phyloP scores from a whole-genome alignment of 2,888 invertebrate species.

The Polyommatus icarus region DNA sequence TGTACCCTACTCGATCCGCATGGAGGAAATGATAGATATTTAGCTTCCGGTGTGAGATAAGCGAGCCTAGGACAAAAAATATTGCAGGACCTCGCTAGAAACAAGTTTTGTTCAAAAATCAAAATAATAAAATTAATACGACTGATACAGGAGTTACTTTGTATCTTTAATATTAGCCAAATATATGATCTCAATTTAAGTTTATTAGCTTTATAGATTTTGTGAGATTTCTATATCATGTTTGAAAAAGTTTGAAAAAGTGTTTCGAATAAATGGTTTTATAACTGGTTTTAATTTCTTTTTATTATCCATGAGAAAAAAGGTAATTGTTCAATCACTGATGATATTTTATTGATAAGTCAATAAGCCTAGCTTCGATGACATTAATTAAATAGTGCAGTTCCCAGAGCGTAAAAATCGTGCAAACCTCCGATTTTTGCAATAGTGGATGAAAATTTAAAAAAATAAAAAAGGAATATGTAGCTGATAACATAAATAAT shows the following conservation, averaged over 20 bases:
- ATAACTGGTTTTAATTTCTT: background rate
- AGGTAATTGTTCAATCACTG: background rate
- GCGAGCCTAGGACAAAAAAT: background rate
- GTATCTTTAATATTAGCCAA: background rate
- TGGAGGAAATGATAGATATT: conserved; percentile 76
- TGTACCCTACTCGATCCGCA: conserved; percentile 83
- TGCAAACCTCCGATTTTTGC: too few species aligned
- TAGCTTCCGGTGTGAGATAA: conserved; percentile 42
- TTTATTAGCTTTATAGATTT: background rate
- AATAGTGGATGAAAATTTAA: too few species aligned
- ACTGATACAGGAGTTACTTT: background rate
- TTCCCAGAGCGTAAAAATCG: too few species aligned
- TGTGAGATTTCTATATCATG: background rate
- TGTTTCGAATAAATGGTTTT: background rate
- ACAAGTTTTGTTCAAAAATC: background rate
- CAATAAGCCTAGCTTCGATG: too few species aligned
- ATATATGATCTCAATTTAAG: background rate
- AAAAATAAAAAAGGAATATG: too few species aligned
- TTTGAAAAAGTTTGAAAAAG: background rate
- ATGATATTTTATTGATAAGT: background rate
- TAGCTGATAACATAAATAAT: too few species aligned
- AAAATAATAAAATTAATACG: background rate
- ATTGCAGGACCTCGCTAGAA: background rate
- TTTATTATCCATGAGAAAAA: background rate
- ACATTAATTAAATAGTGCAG: too few species aligned